Evolutionary conservation across 2,797 vertebrate genomes (phyloP), one percentile per base, ranked within the genome.

Genomic region (Paedocypris micromegethes): DNA sequence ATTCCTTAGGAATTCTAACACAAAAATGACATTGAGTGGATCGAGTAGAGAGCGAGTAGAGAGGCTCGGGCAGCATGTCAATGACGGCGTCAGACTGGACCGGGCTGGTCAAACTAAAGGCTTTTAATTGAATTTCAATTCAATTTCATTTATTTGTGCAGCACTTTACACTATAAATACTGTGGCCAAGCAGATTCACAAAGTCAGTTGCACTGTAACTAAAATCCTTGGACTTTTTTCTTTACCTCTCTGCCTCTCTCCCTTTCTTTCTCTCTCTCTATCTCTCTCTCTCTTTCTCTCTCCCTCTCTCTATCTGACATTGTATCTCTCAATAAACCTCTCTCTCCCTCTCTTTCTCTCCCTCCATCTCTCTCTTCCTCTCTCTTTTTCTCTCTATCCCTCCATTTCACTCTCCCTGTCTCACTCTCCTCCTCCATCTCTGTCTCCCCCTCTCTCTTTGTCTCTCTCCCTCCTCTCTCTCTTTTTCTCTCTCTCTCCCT

Each of bases 1-100:
- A 71, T 78, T 77, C 80, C 79, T 83, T 80, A 83, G 71, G 62
- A 73, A 56, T 80, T 79, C 60, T 77, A 81, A 81, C 81, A 80
- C 75, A 67, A 77, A 82, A 85, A 71, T 77, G 76, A 83, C 74
- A 79, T 74, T 72, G 70, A 82, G 79, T 78, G 72, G 75, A 79
- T 55, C 66, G 71, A 79, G 54, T 79, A 80, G 73, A 77, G 76
- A 78, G 73, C 23, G 23, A 23, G 23, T 23, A 72, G 73, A 71
- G 70, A 59, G 64, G 79, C 78, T 72, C 70, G 71, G 59, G 48
- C 60, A 40, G 74, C 76, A 82, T 85, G 75, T 68, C 72, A 84
- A 77, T 80, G 75, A 83, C 3, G n/a, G 48, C 50, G 63, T 57
- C 9, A 71, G 47, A 45, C 52, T 9, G 53, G 69, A 66, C 2